phyloP scores from a whole-genome alignment of 1,140 invertebrate species.

The Lepidurus couesii region DNA sequence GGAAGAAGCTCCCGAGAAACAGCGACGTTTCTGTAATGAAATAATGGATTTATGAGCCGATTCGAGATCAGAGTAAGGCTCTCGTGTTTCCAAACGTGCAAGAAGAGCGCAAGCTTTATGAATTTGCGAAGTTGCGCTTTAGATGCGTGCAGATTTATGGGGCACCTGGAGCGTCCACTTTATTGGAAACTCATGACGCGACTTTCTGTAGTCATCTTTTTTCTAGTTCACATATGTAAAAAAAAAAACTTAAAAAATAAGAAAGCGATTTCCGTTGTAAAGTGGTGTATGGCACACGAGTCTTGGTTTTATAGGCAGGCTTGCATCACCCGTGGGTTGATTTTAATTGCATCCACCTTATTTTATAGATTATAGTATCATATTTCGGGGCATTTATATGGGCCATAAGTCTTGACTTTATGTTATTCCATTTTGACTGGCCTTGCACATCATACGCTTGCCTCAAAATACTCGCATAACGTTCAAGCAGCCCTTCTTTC shows the following conservation, averaged over 20 bases:
- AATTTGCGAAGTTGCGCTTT: neutral
- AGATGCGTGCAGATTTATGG: neutral
- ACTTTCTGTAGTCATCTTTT: neutral
- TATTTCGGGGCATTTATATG: neutral
- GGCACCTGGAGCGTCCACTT: neutral
- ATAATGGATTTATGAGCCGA: neutral
- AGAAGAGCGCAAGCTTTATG: neutral
- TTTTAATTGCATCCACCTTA: neutral
- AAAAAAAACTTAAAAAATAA: no score
- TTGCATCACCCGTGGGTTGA: neutral
- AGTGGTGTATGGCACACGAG: no score
- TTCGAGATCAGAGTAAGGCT: neutral
- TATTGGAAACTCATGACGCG: neutral
- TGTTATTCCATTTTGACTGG: neutral
- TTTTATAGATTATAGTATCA: neutral
- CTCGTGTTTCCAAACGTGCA: neutral
- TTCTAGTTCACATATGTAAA: no score
- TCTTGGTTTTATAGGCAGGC: neutral
- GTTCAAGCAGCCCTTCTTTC: neutral
- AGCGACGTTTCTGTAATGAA: neutral
- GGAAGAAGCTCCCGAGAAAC: neutral
- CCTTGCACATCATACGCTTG: neutral
- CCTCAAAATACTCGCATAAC: neutral
- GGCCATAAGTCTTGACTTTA: neutral
- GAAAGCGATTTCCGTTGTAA: no score